These are phyloP conservation scores for Callipepla squamata DNA, from an alignment of 2,113 vertebrate genomes.

Conservation along the genomic window DNA sequence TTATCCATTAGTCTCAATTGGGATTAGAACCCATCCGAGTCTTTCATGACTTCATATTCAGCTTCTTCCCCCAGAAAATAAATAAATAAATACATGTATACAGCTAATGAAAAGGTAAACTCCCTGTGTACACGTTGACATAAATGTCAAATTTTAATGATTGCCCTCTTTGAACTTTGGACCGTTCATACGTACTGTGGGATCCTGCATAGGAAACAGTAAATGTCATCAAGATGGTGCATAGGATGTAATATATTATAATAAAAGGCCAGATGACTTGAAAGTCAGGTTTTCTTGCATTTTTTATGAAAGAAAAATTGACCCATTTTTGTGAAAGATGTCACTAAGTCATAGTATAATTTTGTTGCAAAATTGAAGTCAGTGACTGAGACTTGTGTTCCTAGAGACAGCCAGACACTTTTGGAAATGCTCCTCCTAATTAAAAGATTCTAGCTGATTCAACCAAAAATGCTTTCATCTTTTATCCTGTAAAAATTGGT, in stretches of 20 bases:
- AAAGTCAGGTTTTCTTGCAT: conserved; percentile 66
- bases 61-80: neutral
- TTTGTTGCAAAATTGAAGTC: conserved; percentile 57
- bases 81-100: neutral
- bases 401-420: conserved; percentile 42
- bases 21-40: conserved; percentile 30
- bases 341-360: conserved; percentile 49
- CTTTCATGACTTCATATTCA: conserved; percentile 50
- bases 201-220: conserved; percentile 52
- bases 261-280: conserved; percentile 70
- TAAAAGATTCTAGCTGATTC: conserved; percentile 48
- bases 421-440: conserved; percentile 55
- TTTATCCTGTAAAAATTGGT: conserved; percentile 61
- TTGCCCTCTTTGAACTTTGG: conserved; percentile 59
- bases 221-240: conserved; percentile 61
- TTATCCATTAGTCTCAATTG: conserved; percentile 20
- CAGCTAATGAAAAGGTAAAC: conserved; percentile 68
- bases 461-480: conserved; percentile 63
- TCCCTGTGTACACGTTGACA: conserved; percentile 53
- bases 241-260: conserved; percentile 62
- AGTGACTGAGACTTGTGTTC: conserved; percentile 42
- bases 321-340: conserved; percentile 57
- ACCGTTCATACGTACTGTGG: conserved; percentile 22
- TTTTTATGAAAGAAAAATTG: conserved; percentile 69
- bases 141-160: conserved; percentile 75